Conservation (phyloP, 1,140 invertebrate species). For the Carposina sasakii region DNA sequence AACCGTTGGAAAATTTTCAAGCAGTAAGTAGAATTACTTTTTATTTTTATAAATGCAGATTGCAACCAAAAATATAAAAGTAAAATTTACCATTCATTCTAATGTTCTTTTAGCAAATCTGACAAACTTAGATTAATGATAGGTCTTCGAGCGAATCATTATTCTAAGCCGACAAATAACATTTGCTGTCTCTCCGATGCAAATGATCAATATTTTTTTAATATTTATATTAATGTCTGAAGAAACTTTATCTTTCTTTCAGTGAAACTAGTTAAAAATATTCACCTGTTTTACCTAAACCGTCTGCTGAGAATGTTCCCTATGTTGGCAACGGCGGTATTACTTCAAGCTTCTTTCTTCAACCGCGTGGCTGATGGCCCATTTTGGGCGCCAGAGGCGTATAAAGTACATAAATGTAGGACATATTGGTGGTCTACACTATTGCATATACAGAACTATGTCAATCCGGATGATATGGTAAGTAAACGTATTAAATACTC, state of each 20-base stretch:
- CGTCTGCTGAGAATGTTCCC: constrained; percentile 75
- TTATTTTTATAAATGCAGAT: background rate
- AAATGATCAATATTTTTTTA: too few species aligned
- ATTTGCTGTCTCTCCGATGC: too few species aligned
- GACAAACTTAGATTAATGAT: too few species aligned
- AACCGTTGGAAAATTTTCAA: constrained; percentile 2
- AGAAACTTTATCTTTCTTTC: too few species aligned
- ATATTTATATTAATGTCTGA: too few species aligned
- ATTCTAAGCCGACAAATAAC: too few species aligned
- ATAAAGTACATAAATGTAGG: constrained; percentile 29
- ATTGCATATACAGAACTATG: constrained; percentile 46
- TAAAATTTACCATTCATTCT: too few species aligned
- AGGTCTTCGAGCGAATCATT: too few species aligned
- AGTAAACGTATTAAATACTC: too few species aligned
- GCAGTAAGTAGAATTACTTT: constrained; percentile 7
- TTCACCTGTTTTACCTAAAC: constrained; percentile 67
- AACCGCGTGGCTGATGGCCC: constrained; percentile 75
- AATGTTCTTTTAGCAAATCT: too few species aligned
- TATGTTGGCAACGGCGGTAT: constrained; percentile 71
- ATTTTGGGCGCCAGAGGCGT: constrained; percentile 53
- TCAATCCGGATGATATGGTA: too few species aligned
- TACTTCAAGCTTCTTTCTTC: constrained; percentile 71
- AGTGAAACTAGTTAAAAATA: constrained; percentile 35
- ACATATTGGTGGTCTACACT: constrained; percentile 48
- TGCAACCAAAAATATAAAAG: too few species aligned